Evolutionary conservation across 1,140 invertebrate species (phyloP).

Genomic region (Nixonia krombeini): DNA sequence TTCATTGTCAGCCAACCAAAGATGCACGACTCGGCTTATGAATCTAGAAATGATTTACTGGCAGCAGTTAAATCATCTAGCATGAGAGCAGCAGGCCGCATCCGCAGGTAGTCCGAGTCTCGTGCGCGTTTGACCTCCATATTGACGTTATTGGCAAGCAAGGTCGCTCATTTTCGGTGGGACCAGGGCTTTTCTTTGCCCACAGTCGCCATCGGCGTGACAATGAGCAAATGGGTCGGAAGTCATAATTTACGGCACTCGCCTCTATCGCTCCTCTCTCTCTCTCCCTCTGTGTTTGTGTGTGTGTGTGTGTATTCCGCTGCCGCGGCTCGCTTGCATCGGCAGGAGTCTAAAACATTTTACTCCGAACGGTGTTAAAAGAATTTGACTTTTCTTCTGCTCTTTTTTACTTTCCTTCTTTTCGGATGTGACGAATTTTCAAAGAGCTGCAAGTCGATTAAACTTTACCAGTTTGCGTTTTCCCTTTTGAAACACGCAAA

Average conservation of each 20-base stretch:
- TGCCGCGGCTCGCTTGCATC: slow-evolving; percentile 27
- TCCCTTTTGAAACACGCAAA: too few species aligned
- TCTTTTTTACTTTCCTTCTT: too few species aligned
- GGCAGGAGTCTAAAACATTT: slow-evolving; percentile 22
- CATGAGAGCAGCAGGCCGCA: slow-evolving; percentile 3
- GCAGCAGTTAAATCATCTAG: slow-evolving; percentile 36
- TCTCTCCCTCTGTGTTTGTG: too few species aligned
- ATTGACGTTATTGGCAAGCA: slow-evolving; percentile 25
- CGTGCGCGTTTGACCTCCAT: slow-evolving; percentile 27
- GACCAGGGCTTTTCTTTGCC: slow-evolving; percentile 27
- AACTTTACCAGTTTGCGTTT: too few species aligned
- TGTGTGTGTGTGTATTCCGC: neutral
- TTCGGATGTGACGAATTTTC: too few species aligned
- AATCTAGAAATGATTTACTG: slow-evolving; percentile 38
- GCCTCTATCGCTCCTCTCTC: slow-evolving; percentile 7
- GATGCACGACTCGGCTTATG: slow-evolving; percentile 11
- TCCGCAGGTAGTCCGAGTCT: slow-evolving; percentile 36
- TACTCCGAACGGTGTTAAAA: slow-evolving; percentile 7
- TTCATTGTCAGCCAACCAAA: slow-evolving; percentile 13
- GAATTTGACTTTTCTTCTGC: too few species aligned
- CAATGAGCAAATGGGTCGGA: slow-evolving; percentile 64
- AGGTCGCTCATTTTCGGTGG: slow-evolving; percentile 28
- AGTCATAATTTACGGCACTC: slow-evolving; percentile 61
- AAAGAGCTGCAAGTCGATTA: too few species aligned
- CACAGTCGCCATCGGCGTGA: slow-evolving; percentile 36